phyloP scores from a whole-genome alignment of 2,797 vertebrate species.

The Morus bassanus region DNA sequence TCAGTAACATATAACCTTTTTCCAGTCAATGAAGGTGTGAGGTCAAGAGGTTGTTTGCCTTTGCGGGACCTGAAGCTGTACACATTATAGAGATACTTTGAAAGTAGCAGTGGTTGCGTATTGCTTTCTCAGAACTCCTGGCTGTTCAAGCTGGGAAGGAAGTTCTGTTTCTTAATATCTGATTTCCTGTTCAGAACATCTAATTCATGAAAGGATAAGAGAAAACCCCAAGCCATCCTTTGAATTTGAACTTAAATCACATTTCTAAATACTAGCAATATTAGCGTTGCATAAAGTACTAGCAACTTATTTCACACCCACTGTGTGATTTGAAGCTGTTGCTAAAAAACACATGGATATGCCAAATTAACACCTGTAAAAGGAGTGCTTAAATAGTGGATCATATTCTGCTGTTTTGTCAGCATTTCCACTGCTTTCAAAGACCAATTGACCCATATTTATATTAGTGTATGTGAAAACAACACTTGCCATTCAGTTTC shows the following conservation, averaged over 20 bases:
- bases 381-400: not conserved
- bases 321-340: not conserved
- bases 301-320: not conserved
- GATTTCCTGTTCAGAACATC: not conserved
- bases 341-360: not conserved
- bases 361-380: not conserved
- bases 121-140: not conserved
- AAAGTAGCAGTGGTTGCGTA: not conserved
- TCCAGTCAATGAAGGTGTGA: not conserved
- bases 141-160: not conserved
- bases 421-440: not conserved
- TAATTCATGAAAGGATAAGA: not conserved
- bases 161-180: not conserved
- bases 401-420: not conserved
- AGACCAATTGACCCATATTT: not conserved
- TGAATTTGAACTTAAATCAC: not conserved
- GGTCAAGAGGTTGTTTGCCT: not conserved
- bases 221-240: not conserved
- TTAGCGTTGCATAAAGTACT: not conserved
- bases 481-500: not conserved
- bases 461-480: not conserved
- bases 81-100: not conserved
- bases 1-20: not conserved
- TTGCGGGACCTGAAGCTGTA: not conserved
- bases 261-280: not conserved